A percentile compares a stretch with the other conserved stretches of the same genome.
These are phyloP conservation scores for Pseudomyrmex concolor DNA, from an alignment of 1,140 invertebrate species.

Conservation along the genomic window DNA sequence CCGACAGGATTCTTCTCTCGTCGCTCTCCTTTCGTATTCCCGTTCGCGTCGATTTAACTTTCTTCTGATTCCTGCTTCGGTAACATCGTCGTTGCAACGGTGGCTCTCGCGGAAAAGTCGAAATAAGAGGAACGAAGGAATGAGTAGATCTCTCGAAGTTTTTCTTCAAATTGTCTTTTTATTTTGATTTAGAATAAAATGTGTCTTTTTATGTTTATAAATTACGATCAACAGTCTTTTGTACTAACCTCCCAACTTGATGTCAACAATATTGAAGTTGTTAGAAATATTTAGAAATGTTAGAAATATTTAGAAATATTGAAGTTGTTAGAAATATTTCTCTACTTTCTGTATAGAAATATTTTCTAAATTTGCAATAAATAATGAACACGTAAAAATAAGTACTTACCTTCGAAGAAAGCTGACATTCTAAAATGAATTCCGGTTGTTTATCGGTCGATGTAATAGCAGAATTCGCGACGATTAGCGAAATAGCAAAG, in stretches of 20 bases:
- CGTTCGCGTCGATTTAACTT: constrained; percentile 78
- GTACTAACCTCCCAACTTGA: neutral
- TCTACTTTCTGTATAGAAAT: neutral
- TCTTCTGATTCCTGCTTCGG: constrained; percentile 73
- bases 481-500: neutral
- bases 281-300: too few species aligned
- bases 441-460: neutral
- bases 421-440: too few species aligned
- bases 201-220: neutral
- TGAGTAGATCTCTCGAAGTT: constrained; percentile 12
- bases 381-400: neutral
- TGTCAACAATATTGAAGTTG: neutral
- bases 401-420: constrained; percentile 25
- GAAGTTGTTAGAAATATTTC: neutral
- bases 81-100: constrained; percentile 71
- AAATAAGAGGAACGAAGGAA: constrained; percentile 50
- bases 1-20: constrained; percentile 42
- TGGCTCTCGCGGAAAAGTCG: constrained; percentile 50
- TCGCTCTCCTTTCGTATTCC: constrained; percentile 70
- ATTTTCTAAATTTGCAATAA: neutral
- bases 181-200: neutral
- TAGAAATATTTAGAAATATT: too few species aligned
- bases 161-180: constrained; percentile 2
- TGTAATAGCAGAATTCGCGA: neutral
- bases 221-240: neutral